Percentiles rank a stretch among this genome's conserved stretches.
Conservation (phyloP, 2,888 invertebrate species). For the Copidosoma aretas region DNA sequence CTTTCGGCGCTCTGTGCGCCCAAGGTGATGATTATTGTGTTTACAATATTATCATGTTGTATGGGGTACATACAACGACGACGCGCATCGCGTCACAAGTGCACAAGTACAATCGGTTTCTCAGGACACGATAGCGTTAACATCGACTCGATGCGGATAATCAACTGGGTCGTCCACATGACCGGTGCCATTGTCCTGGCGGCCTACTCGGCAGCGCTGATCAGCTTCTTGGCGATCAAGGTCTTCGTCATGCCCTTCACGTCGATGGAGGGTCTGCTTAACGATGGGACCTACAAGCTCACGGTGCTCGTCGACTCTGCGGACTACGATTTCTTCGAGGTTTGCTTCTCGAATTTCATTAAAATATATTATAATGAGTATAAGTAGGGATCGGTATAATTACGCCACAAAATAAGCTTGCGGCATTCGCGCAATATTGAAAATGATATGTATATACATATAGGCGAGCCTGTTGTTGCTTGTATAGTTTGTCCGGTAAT, state of each 20-base stretch:
- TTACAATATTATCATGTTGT: not conserved
- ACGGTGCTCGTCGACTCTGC: constrained; percentile 55
- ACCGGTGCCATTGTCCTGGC: constrained; percentile 56
- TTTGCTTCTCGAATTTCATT: constrained; percentile 28
- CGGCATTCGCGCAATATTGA: too few relatives aligned
- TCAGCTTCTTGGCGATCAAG: constrained; percentile 57
- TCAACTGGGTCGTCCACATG: constrained; percentile 55
- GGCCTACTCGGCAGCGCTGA: constrained; percentile 59
- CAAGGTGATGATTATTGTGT: too few relatives aligned
- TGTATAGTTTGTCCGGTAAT: too few relatives aligned
- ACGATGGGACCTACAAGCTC: constrained; percentile 56
- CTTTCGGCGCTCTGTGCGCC: constrained; percentile 55
- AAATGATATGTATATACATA: too few relatives aligned
- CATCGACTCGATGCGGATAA: constrained; percentile 53
- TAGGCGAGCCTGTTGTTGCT: too few relatives aligned
- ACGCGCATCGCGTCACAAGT: not conserved
- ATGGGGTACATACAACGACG: not conserved
- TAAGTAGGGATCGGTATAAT: too few relatives aligned
- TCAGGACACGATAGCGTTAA: constrained; percentile 49
- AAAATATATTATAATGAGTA: too few relatives aligned
- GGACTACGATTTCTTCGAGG: constrained; percentile 56
- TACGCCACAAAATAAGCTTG: too few relatives aligned
- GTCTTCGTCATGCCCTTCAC: constrained; percentile 58
- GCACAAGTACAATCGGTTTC: too few relatives aligned
- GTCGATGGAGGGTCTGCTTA: constrained; percentile 57